These are phyloP conservation scores for Apotomis capreana DNA, from an alignment of 2,888 invertebrate genomes.

Conservation along the genomic window DNA sequence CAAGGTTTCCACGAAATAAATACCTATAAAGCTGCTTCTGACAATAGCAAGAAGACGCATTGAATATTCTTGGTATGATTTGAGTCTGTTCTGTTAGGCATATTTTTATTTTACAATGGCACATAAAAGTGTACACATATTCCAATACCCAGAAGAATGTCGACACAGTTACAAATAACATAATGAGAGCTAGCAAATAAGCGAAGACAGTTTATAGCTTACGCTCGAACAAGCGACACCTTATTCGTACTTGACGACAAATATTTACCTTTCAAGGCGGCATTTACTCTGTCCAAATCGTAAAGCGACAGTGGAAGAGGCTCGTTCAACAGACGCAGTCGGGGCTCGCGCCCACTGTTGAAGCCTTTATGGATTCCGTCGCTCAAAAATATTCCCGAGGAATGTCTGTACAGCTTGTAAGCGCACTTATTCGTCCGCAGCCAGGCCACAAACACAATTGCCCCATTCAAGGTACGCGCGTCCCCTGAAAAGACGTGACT, in stretches of 20 bases:
- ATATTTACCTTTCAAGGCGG: conserved; percentile 81
- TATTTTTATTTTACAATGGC: neutral
- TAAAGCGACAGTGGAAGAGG: conserved; percentile 79
- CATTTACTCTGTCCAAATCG: conserved; percentile 81
- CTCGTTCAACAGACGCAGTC: conserved; percentile 76
- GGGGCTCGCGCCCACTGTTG: conserved; percentile 63
- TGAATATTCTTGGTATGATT: neutral
- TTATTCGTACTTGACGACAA: conserved; percentile 57
- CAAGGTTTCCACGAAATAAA: too few relatives aligned
- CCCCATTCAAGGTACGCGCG: conserved; percentile 73
- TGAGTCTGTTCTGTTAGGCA: neutral
- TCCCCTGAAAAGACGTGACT: conserved; percentile 73
- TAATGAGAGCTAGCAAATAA: conserved; percentile 41
- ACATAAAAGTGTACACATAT: neutral
- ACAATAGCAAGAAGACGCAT: too few relatives aligned
- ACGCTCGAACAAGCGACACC: conserved; percentile 56
- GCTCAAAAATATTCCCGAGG: conserved; percentile 79
- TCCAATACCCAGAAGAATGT: conserved; percentile 34
- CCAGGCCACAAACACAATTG: conserved; percentile 77
- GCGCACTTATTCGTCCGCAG: conserved; percentile 76
- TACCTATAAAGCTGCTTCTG: too few relatives aligned
- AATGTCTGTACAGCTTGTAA: conserved; percentile 78
- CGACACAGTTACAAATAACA: conserved; percentile 39
- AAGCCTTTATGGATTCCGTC: conserved; percentile 71
- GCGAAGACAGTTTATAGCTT: conserved; percentile 36